Percentiles rank a stretch among this genome's conserved stretches.
phyloP scores from a whole-genome alignment of 2,113 vertebrate species.

The Lophotis ruficrista region DNA sequence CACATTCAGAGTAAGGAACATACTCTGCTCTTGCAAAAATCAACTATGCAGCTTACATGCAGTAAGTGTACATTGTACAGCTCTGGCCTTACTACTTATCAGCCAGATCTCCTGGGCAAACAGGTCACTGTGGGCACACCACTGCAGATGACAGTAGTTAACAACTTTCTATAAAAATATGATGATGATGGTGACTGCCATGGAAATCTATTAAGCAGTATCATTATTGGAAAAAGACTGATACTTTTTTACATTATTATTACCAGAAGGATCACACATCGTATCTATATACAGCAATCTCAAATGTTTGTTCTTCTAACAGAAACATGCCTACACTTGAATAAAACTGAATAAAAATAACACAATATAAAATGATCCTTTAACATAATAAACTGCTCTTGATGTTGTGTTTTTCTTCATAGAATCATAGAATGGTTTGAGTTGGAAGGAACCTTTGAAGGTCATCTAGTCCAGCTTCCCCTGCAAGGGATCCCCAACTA shows the following conservation, averaged over 20 bases:
- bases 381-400: background rate
- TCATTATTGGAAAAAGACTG: background rate
- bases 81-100: background rate
- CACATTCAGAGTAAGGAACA: background rate
- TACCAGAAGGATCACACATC: background rate
- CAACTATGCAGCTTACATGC: background rate
- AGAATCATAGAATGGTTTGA: no score
- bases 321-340: background rate
- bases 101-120: background rate
- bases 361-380: background rate
- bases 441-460: no score
- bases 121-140: background rate
- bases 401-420: background rate
- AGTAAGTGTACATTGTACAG: background rate
- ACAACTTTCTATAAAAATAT: background rate
- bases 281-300: no score
- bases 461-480: no score
- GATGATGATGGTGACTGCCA: no score
- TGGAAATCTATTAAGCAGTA: background rate
- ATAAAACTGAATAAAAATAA: background rate
- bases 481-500: no score
- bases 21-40: background rate
- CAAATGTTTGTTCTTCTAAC: background rate
- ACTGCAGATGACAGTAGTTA: background rate
- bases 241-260: background rate